Conservation (phyloP, 1,140 invertebrate genomes). For the Pseudoatta argentina region DNA sequence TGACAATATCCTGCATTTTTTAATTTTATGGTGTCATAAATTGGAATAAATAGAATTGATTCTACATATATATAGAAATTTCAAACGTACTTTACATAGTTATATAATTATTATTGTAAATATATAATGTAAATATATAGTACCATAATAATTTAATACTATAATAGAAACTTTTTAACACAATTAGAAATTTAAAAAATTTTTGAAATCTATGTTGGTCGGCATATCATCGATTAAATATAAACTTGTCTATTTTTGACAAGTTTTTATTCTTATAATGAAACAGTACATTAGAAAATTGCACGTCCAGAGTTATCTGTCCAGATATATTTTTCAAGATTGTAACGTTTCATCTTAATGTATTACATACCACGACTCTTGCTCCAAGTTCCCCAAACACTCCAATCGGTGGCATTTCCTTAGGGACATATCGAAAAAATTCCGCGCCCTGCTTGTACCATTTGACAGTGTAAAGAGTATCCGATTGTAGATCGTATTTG, state of each 20-base stretch:
- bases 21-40: not conserved
- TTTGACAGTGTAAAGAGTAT: conserved; percentile 92
- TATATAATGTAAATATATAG: not conserved
- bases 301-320: not conserved
- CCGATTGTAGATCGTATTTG: conserved; percentile 85
- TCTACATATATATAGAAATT: not conserved
- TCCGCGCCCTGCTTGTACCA: conserved; percentile 92
- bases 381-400: conserved; percentile 88
- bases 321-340: not conserved
- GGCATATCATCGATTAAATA: conserved; percentile 10
- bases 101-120: not conserved
- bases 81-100: not conserved
- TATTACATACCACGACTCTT: conserved; percentile 91
- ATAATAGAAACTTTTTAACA: not conserved
- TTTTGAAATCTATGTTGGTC: not conserved
- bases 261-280: not conserved
- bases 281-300: conserved; percentile 15
- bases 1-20: not conserved
- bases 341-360: conserved; percentile 10
- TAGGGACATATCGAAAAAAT: conserved; percentile 92
- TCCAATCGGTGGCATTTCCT: conserved; percentile 90
- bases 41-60: not conserved
- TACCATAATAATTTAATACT: conserved; percentile 1
- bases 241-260: not conserved
- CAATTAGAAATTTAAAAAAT: not conserved